Conservation (phyloP, 2,113 vertebrate genomes). For the Zosterops pallidus region DNA sequence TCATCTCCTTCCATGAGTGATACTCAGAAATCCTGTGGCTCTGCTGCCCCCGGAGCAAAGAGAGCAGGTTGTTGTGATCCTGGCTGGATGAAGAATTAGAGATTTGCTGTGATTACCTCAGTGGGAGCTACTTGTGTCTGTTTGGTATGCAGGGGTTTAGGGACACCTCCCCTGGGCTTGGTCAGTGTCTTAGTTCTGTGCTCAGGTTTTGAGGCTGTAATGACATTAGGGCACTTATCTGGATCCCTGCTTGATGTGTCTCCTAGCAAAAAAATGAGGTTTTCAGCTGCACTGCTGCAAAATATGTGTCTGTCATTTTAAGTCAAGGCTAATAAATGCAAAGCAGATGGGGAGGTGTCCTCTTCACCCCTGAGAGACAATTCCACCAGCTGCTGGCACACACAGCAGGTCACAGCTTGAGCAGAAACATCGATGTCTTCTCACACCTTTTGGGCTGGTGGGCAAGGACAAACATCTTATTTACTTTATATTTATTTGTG, state of each 20-base stretch:
- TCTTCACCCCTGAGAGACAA: neutral
- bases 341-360: slow-evolving; percentile 31
- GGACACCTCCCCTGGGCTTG: neutral
- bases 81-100: neutral
- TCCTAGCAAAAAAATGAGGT: neutral
- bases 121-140: neutral
- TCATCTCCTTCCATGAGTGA: fast-evolving
- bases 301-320: neutral
- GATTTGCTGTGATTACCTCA: neutral
- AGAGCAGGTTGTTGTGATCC: neutral
- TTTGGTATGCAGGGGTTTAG: neutral
- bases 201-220: neutral
- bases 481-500: neutral
- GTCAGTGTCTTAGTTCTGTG: neutral
- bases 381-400: neutral
- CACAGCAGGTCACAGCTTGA: neutral
- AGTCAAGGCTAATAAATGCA: neutral
- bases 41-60: neutral
- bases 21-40: neutral
- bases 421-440: neutral
- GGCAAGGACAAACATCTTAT: neutral
- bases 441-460: neutral
- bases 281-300: neutral
- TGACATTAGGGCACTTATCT: neutral
- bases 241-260: neutral